These are phyloP conservation scores for Pelobates cultripes DNA, from an alignment of 2,797 vertebrate species.

Conservation along the genomic window DNA sequence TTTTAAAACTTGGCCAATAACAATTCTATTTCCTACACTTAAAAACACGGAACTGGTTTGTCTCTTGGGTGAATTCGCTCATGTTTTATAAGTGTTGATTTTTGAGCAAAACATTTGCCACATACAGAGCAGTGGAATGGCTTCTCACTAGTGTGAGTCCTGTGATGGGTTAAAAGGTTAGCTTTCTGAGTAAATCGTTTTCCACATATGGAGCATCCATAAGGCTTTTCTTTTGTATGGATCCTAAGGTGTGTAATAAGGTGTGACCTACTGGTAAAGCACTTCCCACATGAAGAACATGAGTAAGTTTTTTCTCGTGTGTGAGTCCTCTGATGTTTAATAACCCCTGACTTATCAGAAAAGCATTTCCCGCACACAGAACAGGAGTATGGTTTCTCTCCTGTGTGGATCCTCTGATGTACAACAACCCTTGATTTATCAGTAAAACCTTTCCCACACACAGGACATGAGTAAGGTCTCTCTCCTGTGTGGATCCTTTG, in stretches of 20 bases:
- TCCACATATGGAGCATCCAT: not conserved
- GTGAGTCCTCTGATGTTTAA: conserved; percentile 9
- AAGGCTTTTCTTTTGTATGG: not conserved
- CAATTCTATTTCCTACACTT: no score
- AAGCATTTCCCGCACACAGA: conserved; percentile 17
- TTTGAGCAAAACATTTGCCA: no score
- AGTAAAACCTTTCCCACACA: conserved; percentile 57
- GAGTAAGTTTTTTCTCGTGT: not conserved
- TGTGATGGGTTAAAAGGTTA: not conserved
- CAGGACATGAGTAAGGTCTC: not conserved
- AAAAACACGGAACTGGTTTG: no score
- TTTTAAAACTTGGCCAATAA: no score
- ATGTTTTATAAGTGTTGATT: no score
- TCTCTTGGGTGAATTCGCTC: no score
- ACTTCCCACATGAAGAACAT: not conserved
- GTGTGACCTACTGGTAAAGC: not conserved
- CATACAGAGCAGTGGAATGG: no score
- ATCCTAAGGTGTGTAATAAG: not conserved
- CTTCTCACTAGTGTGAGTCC: no score
- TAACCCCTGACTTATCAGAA: conserved; percentile 28
- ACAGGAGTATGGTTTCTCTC: conserved; percentile 17
- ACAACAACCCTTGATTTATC: conserved; percentile 64
- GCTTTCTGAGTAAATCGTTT: not conserved
- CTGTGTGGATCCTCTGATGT: conserved; percentile 62
- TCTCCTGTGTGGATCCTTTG: conserved; percentile 60